A percentile compares a stretch with the other conserved stretches of the same genome.
These are phyloP conservation scores for Tachycineta bicolor DNA, from an alignment of 2,113 vertebrate species.

Conservation along the genomic window DNA sequence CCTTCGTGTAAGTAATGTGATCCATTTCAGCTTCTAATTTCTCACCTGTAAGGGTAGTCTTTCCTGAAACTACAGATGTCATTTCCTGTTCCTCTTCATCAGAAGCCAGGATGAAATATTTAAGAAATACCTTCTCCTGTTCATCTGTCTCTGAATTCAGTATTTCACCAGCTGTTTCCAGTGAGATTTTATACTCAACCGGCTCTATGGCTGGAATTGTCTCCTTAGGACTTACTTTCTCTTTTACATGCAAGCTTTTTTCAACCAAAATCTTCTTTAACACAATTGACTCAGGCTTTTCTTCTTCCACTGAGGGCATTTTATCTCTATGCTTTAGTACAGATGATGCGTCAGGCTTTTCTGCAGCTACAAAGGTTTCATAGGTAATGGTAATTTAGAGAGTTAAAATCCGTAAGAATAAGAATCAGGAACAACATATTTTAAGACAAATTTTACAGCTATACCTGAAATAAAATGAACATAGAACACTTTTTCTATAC, in stretches of 20 bases:
- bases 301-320: constrained; percentile 69
- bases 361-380: constrained; percentile 78
- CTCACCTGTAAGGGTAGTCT: background rate
- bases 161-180: constrained; percentile 51
- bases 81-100: constrained; percentile 30
- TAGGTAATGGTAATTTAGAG: constrained; percentile 72
- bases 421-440: constrained; percentile 1
- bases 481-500: background rate
- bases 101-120: constrained; percentile 16
- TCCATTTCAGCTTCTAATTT: background rate
- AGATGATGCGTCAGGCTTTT: constrained; percentile 69
- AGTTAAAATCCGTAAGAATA: constrained; percentile 50
- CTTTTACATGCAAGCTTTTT: constrained; percentile 56
- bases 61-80: background rate
- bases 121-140: background rate
- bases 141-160: constrained; percentile 17
- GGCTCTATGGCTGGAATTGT: constrained; percentile 59
- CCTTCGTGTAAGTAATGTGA: background rate
- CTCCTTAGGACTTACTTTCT: constrained; percentile 68
- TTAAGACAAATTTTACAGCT: constrained; percentile 48
- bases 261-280: constrained; percentile 69
- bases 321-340: constrained; percentile 76
- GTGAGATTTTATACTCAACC: constrained; percentile 33
- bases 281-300: constrained; percentile 54
- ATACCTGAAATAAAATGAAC: constrained; percentile 33